Conservation (phyloP, 1,140 invertebrate genomes). For the Wiebesia pumilae region DNA sequence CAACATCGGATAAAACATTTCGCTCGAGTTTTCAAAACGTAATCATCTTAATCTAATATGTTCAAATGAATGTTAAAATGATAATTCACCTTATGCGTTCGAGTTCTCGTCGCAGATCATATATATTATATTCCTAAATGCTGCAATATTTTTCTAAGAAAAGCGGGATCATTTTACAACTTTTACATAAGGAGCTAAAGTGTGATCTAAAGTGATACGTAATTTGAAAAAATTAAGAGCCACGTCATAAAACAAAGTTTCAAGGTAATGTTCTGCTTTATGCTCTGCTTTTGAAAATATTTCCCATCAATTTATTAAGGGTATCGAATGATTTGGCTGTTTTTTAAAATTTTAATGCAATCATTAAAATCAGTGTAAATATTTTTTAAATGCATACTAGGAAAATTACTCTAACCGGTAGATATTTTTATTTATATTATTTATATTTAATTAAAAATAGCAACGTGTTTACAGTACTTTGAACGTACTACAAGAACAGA, state of each 20-base stretch:
- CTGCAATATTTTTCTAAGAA: background rate
- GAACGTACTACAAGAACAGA: no score
- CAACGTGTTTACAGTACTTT: no score
- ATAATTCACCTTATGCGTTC: background rate
- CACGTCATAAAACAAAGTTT: background rate
- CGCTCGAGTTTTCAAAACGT: background rate
- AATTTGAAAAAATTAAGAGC: background rate
- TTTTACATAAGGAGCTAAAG: background rate
- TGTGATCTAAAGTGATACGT: background rate
- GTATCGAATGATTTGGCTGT: no score
- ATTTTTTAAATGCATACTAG: no score
- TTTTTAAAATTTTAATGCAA: no score
- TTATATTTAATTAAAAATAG: no score
- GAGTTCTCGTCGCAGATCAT: background rate
- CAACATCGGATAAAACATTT: background rate
- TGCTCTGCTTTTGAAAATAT: no score
- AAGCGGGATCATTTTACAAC: background rate
- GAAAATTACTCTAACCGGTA: no score
- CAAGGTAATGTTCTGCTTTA: background rate
- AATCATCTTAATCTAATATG: background rate
- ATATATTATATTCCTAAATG: background rate
- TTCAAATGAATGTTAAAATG: background rate
- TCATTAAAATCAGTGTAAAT: no score
- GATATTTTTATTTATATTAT: no score
- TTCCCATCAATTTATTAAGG: no score